phyloP scores from a whole-genome alignment of 92 coral and sea anemone species.

The Phenganax stokvisi region DNA sequence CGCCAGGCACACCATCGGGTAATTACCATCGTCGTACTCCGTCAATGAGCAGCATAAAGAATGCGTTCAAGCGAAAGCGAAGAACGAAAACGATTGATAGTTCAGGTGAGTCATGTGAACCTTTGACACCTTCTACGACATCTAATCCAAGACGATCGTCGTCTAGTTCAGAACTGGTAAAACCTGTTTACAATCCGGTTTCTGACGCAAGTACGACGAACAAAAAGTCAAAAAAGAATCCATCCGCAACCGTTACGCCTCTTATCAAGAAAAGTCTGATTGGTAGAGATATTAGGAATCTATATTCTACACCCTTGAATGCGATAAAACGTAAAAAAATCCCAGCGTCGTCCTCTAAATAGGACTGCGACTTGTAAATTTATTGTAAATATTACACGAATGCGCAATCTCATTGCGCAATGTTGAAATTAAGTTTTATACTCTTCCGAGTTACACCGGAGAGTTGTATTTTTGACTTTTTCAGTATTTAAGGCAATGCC shows the following conservation, averaged over 20 bases:
- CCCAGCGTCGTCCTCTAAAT: neutral
- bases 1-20: slow-evolving; percentile 23
- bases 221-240: slow-evolving; percentile 3
- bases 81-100: slow-evolving; percentile 42
- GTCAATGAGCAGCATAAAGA: slow-evolving; percentile 30
- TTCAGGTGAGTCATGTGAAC: slow-evolving; percentile 12
- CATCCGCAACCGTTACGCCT: slow-evolving; percentile 1
- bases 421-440: neutral
- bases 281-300: slow-evolving; percentile 28
- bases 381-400: neutral
- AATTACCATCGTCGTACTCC: slow-evolving; percentile 19
- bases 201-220: neutral
- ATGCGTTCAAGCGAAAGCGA: slow-evolving; percentile 42
- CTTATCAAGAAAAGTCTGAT: slow-evolving; percentile 28
- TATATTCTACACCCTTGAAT: slow-evolving; percentile 25
- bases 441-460: neutral
- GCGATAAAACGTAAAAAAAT: slow-evolving; percentile 15
- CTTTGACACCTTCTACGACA: neutral
- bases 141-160: slow-evolving; percentile 29
- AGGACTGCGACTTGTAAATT: neutral
- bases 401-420: neutral
- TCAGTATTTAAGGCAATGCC: neutral
- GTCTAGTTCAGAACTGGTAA: slow-evolving; percentile 33
- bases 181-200: slow-evolving; percentile 15
- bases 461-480: neutral